Evolutionary conservation across 1,140 invertebrate species (phyloP).

Genomic region (Drosophila dunni): DNA sequence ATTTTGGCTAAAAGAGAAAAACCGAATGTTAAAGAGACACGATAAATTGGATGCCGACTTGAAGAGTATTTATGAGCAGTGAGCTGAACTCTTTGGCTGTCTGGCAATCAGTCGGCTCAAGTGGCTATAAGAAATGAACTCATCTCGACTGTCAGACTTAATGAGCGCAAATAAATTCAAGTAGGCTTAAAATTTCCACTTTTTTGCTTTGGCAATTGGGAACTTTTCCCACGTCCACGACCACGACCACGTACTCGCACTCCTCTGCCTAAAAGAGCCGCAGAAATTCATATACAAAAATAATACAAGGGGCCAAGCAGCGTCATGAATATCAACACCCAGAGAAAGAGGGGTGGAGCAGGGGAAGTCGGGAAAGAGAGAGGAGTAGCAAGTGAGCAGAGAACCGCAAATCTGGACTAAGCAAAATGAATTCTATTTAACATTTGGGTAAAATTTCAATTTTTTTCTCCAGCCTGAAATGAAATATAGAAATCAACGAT

Average conservation of each 20-base stretch:
- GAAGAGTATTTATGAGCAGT: conserved; percentile 30
- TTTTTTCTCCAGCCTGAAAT: conserved; percentile 35
- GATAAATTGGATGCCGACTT: conserved; percentile 26
- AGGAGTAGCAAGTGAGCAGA: conserved; percentile 2
- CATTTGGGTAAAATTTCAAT: conserved; percentile 72
- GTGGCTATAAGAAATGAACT: conserved; percentile 59
- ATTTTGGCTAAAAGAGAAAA: background rate
- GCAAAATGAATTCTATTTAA: conserved; percentile 80
- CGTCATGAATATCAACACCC: conserved; percentile 58
- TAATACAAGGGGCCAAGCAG: conserved; percentile 55
- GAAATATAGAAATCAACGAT: conserved; percentile 71
- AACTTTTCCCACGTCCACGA: conserved; percentile 38
- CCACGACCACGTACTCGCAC: too few relatives aligned
- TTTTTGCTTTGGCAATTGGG: conserved; percentile 56
- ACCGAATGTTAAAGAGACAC: background rate
- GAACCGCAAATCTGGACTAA: conserved; percentile 59
- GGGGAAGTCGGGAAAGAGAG: background rate
- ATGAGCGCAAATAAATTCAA: conserved; percentile 82
- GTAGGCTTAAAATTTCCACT: conserved; percentile 78
- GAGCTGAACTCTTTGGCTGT: conserved; percentile 44
- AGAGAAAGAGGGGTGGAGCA: background rate
- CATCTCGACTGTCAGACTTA: conserved; percentile 72
- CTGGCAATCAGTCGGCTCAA: conserved; percentile 41
- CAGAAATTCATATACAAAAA: conserved; percentile 76
- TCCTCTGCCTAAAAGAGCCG: conserved; percentile 31